A percentile compares a stretch with the other conserved stretches of the same genome.
These are phyloP conservation scores for Meiosimyza decipiens DNA, from an alignment of 2,888 invertebrate species.

Conservation along the genomic window DNA sequence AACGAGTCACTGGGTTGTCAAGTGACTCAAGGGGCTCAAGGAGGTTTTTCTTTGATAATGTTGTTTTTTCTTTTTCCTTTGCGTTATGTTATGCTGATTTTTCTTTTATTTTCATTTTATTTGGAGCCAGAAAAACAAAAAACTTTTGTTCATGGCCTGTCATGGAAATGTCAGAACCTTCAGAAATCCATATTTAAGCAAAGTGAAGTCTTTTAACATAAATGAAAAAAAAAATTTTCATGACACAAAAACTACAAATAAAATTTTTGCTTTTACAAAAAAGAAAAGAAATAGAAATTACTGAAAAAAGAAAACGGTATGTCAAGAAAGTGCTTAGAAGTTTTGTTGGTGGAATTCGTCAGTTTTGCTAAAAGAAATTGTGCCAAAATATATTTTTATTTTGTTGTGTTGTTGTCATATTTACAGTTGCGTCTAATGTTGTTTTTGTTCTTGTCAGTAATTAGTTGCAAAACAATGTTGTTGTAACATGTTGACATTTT, in stretches of 20 bases:
- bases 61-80: conserved; percentile 32
- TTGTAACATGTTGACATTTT: conserved; percentile 18
- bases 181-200: conserved; percentile 48
- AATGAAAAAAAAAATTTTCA: conserved; percentile 8
- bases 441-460: not conserved
- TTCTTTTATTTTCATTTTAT: conserved; percentile 46
- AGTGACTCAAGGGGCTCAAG: conserved; percentile 27
- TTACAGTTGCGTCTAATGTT: not conserved
- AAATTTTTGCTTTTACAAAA: not conserved
- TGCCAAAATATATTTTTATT: conserved; percentile 48
- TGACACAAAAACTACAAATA: not conserved
- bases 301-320: not conserved
- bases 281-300: no score
- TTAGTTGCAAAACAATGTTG: conserved; percentile 8
- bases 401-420: conserved; percentile 33
- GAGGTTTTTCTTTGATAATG: conserved; percentile 37
- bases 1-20: conserved; percentile 40
- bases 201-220: conserved; percentile 36
- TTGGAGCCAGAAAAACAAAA: conserved; percentile 35
- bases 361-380: conserved; percentile 48
- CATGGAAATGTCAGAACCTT: conserved; percentile 59
- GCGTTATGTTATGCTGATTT: conserved; percentile 43
- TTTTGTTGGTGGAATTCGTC: conserved; percentile 41
- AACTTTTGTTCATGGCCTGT: conserved; percentile 60
- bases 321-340: not conserved